Conservation (phyloP, 2,888 invertebrate genomes). For the Perdita meconis region DNA sequence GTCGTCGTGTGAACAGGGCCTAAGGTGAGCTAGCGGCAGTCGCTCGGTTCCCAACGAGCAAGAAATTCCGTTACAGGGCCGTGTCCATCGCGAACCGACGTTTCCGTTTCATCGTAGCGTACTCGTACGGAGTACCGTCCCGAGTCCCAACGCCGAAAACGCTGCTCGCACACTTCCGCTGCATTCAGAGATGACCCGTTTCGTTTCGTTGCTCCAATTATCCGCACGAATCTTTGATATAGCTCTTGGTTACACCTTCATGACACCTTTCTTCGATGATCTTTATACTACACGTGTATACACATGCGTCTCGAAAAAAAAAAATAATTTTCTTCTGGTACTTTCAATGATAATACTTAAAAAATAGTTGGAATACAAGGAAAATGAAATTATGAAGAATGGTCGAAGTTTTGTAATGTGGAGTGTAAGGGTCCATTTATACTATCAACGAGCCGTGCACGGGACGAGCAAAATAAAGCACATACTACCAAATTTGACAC, state of each 20-base stretch:
- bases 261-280: conserved; percentile 22
- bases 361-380: too few species aligned
- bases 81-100: conserved; percentile 61
- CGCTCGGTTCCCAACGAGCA: conserved; percentile 56
- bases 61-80: conserved; percentile 72
- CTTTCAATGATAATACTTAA: conserved; percentile 15
- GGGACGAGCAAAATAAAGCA: too few species aligned
- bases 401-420: too few species aligned
- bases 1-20: conserved; percentile 58
- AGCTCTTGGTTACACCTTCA: conserved; percentile 30
- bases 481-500: too few species aligned
- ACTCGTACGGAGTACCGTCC: conserved; percentile 39
- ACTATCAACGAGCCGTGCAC: too few species aligned
- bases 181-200: conserved; percentile 62
- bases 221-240: conserved; percentile 66
- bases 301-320: conserved; percentile 15
- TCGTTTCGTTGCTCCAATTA: conserved; percentile 71
- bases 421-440: too few species aligned
- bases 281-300: conserved; percentile 17
- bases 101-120: conserved; percentile 70
- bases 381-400: background rate
- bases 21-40: conserved; percentile 59
- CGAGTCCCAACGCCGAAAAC: conserved; percentile 52
- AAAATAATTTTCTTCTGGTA: conserved; percentile 4
- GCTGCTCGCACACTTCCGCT: conserved; percentile 58